Percentiles rank a stretch among this genome's conserved stretches.
These are phyloP conservation scores for Ptychochromis oligacanthus DNA, from an alignment of 2,113 vertebrate genomes.

Conservation along the genomic window DNA sequence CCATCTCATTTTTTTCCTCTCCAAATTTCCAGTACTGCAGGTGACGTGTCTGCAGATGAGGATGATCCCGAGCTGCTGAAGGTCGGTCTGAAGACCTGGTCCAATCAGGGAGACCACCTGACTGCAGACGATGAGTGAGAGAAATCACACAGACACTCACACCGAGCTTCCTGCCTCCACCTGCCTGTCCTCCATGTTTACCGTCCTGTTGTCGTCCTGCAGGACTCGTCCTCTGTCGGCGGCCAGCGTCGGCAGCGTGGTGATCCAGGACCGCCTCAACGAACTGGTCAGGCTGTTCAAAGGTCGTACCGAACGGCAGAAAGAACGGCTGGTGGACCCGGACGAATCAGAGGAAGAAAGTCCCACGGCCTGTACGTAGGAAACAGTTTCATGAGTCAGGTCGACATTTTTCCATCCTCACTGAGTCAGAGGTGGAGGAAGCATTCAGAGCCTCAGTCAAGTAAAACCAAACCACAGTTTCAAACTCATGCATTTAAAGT, in stretches of 20 bases:
- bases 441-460: fast-evolving
- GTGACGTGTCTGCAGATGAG: conserved; percentile 8
- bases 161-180: fast-evolving
- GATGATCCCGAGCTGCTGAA: conserved; percentile 50
- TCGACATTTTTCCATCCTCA: neutral
- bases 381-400: neutral
- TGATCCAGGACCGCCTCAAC: conserved; percentile 85
- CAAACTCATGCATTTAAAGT: too few species aligned
- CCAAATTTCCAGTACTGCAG: neutral
- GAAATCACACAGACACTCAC: neutral
- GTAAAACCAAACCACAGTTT: neutral
- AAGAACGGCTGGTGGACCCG: conserved; percentile 87
- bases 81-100: conserved; percentile 28
- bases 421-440: neutral
- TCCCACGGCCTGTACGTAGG: conserved; percentile 72
- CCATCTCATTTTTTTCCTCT: conserved; percentile 64
- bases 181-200: neutral
- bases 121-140: conserved; percentile 77
- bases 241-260: conserved; percentile 80
- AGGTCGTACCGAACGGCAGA: conserved; percentile 87
- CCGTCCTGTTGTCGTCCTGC: neutral
- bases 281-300: conserved; percentile 90
- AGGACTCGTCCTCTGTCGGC: conserved; percentile 79
- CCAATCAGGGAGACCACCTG: conserved; percentile 65
- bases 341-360: conserved; percentile 91